A percentile compares a stretch with the other conserved stretches of the same genome.
phyloP scores from a whole-genome alignment of 2,113 vertebrate species.

The Cheirogaleus medius region DNA sequence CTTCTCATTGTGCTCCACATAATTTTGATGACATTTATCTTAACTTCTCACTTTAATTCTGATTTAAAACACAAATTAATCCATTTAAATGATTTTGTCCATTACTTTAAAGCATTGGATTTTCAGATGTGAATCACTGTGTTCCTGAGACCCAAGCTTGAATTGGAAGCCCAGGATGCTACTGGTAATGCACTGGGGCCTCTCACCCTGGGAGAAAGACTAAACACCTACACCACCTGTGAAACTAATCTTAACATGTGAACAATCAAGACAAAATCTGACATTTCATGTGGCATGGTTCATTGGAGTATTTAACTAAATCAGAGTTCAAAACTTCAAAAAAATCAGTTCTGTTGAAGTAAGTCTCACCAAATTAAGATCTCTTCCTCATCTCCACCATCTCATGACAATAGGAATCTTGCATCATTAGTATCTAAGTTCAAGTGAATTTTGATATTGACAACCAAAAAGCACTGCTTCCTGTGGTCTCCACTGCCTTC shows the following conservation, averaged over 20 bases:
- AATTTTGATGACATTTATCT: not conserved
- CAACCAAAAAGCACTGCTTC: not conserved
- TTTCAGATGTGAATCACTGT: not conserved
- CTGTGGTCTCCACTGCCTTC: not conserved
- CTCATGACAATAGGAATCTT: not conserved
- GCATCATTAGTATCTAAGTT: not conserved
- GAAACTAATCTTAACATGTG: not conserved
- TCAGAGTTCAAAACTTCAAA: not conserved
- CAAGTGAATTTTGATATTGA: not conserved
- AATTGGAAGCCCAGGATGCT: not conserved
- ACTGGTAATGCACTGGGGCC: fast-evolving
- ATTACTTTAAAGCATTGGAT: not conserved
- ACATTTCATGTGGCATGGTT: not conserved
- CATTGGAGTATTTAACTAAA: not conserved
- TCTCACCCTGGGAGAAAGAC: not conserved
- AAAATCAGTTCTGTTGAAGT: not conserved
- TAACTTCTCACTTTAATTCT: not conserved
- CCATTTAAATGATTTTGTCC: not conserved
- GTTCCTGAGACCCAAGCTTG: not conserved
- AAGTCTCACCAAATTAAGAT: not conserved
- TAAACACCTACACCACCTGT: not conserved
- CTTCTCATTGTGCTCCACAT: not conserved
- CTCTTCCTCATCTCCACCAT: not conserved
- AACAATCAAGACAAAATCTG: not conserved
- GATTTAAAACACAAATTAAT: not conserved